Conservation (phyloP, 53 echinoderm and acorn worm species). For the Actinopyga echinites region DNA sequence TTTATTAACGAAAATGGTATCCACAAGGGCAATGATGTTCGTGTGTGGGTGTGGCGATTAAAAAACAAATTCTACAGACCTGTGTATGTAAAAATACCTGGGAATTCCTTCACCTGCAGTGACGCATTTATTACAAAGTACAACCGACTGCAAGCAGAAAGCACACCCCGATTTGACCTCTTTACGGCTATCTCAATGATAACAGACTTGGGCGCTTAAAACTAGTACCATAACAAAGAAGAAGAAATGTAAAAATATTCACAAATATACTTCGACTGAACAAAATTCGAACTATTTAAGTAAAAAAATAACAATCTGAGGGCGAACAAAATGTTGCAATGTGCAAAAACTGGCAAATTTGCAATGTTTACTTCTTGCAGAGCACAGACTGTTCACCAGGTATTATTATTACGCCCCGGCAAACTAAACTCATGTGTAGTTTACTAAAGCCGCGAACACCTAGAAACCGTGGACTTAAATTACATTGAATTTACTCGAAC, state of each 20-base stretch:
- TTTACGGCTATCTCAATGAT: conserved; percentile 32
- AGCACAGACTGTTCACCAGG: conserved; percentile 1
- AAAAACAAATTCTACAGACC: neutral
- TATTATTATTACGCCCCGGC: conserved; percentile 35
- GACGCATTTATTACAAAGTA: conserved; percentile 10
- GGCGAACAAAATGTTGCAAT: too few species aligned
- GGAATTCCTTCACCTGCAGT: conserved; percentile 4
- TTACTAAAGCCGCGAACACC: conserved; percentile 30
- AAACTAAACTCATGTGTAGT: conserved; percentile 35
- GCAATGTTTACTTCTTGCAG: neutral
- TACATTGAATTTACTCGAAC: neutral
- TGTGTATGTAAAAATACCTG: conserved; percentile 1
- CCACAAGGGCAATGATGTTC: neutral
- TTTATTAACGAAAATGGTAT: too few species aligned
- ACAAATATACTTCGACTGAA: too few species aligned
- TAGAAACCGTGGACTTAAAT: neutral
- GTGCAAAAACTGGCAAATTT: too few species aligned
- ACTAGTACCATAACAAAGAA: conserved; percentile 34
- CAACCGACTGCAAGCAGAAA: neutral
- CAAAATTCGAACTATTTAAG: too few species aligned
- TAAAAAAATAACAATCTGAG: too few species aligned
- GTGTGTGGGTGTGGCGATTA: conserved; percentile 15
- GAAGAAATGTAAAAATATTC: too few species aligned
- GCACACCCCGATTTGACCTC: conserved; percentile 24
- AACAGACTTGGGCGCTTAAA: conserved; percentile 19